These are phyloP conservation scores for Drosophila borealis DNA, from an alignment of 2,888 invertebrate species.

Conservation along the genomic window DNA sequence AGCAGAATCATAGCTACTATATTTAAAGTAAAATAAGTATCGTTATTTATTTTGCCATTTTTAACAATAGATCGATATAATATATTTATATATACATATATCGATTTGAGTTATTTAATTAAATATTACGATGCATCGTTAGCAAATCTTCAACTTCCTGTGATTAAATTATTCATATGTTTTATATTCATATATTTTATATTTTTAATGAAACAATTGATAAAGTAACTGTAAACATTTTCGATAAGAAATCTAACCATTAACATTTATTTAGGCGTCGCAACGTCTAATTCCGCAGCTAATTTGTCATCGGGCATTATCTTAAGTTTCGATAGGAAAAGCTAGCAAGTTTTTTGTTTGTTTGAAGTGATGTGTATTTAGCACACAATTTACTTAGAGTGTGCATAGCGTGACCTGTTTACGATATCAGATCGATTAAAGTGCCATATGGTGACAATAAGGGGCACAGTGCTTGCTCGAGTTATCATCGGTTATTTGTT, in stretches of 20 bases:
- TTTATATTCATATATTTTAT: too few relatives aligned
- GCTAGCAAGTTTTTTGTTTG: neutral
- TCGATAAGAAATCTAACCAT: constrained; percentile 1
- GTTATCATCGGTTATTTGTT: constrained; percentile 21
- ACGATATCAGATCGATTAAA: constrained; percentile 13
- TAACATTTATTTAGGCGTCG: constrained; percentile 2
- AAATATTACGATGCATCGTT: neutral
- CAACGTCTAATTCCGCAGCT: constrained; percentile 7
- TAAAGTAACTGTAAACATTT: neutral
- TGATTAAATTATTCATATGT: neutral
- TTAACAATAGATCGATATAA: too few relatives aligned
- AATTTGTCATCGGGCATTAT: constrained; percentile 7
- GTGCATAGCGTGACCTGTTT: constrained; percentile 7
- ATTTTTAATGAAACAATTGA: neutral
- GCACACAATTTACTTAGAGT: neutral
- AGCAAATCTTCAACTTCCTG: neutral
- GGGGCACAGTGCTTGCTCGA: constrained; percentile 2
- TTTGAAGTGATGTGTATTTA: constrained; percentile 2
- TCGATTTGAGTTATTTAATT: too few relatives aligned
- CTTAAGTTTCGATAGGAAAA: constrained; percentile 12
- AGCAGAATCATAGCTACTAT: too few relatives aligned
- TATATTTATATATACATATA: too few relatives aligned
- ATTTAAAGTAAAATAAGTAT: too few relatives aligned
- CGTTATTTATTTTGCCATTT: too few relatives aligned
- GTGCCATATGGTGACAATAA: constrained; percentile 28